Evolutionary conservation across 2,113 vertebrate species (phyloP).

Genomic region (Spea multiplicata): DNA sequence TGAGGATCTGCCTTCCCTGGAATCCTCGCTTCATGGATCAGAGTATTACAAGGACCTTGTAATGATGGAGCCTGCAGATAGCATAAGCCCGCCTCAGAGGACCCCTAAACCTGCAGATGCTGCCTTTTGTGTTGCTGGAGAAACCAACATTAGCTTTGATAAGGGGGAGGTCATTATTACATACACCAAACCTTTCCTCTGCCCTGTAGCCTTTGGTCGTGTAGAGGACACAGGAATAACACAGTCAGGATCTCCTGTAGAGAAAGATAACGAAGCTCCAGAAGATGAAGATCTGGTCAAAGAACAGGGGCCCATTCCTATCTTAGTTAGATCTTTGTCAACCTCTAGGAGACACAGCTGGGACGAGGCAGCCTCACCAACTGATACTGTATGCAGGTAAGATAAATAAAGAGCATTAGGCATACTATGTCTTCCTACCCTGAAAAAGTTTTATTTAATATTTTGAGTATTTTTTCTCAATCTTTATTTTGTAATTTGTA

Average conservation of each 20-base stretch:
- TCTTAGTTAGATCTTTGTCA: constrained; percentile 70
- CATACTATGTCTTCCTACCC: too few species aligned
- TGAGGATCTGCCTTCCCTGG: constrained; percentile 75
- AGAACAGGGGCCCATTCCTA: constrained; percentile 65
- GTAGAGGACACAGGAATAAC: not conserved
- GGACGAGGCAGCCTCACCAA: constrained; percentile 75
- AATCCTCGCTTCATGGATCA: constrained; percentile 70
- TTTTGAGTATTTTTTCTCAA: too few species aligned
- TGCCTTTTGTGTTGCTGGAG: not conserved
- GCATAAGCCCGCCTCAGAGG: not conserved
- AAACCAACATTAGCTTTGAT: constrained; percentile 10
- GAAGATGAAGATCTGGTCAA: constrained; percentile 37
- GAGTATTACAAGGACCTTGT: constrained; percentile 80
- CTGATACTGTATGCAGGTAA: constrained; percentile 76
- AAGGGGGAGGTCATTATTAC: constrained; percentile 39
- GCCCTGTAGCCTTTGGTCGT: not conserved
- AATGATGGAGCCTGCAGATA: constrained; percentile 24
- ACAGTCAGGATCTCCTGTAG: not conserved
- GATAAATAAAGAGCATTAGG: not conserved
- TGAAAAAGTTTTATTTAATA: too few species aligned
- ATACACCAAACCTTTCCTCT: constrained; percentile 45
- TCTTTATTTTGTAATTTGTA: too few species aligned
- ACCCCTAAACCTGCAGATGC: accelerated
- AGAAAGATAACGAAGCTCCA: not conserved
- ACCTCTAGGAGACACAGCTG: constrained; percentile 81